Percentiles rank a stretch among this genome's conserved stretches.
Conservation (phyloP, 2,888 invertebrate species). For the Myopa tessellatipennis region DNA sequence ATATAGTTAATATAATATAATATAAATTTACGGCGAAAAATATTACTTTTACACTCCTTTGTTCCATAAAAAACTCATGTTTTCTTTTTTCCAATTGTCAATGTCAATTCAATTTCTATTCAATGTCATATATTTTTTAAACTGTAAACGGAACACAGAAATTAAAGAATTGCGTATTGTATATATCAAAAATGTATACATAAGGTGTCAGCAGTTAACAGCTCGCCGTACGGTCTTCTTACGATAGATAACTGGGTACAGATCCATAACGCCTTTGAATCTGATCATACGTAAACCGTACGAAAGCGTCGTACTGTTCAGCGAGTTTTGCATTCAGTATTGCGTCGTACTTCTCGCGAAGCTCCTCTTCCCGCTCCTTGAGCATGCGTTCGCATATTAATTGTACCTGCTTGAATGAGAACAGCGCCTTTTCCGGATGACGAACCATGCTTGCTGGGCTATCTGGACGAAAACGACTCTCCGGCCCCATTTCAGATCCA, state of each 20-base stretch:
- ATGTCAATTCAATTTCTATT: slow-evolving; percentile 12
- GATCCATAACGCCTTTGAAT: slow-evolving; percentile 80
- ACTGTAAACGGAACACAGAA: slow-evolving; percentile 1
- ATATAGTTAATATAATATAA: no score
- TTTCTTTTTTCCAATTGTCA: neutral
- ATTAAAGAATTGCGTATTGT: slow-evolving; percentile 12
- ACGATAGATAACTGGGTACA: slow-evolving; percentile 68
- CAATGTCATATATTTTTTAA: neutral
- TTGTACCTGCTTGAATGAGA: slow-evolving; percentile 95
- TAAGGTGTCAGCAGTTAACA: slow-evolving; percentile 52
- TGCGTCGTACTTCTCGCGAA: slow-evolving; percentile 94
- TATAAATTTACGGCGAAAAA: no score
- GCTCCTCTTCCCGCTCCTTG: slow-evolving; percentile 92
- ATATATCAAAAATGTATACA: neutral
- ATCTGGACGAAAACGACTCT: slow-evolving; percentile 70
- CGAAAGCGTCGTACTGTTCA: slow-evolving; percentile 99
- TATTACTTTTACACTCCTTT: no score
- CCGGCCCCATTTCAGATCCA: slow-evolving; percentile 76
- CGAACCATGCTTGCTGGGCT: slow-evolving; percentile 67
- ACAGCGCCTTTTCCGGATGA: slow-evolving; percentile 84
- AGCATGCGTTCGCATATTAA: slow-evolving; percentile 98
- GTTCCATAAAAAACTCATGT: no score
- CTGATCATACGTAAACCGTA: slow-evolving; percentile 98
- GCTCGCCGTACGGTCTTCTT: slow-evolving; percentile 60
- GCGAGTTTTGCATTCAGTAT: slow-evolving; percentile 93